Evolutionary conservation across 2,113 vertebrate species (phyloP), one percentile per base, ranked within the genome.

Genomic region (Dendrocopos noguchii): DNA sequence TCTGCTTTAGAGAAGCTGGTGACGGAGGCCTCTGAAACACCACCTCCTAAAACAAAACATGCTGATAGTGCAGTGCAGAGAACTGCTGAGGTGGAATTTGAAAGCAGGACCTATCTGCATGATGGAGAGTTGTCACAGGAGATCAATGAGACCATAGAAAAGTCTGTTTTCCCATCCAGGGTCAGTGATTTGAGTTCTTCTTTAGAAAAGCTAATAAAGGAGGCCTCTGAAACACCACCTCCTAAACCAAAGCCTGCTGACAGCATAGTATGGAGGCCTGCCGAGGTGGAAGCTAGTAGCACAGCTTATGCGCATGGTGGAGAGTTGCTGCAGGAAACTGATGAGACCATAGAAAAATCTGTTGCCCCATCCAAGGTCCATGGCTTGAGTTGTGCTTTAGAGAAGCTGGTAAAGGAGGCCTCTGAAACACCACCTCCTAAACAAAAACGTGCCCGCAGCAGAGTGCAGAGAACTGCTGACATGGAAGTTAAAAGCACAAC

Each of bases 1-100:
- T n/a, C 46, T 89, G 76, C 33, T 47, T 21, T 96, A 50, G 71
- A 83, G 79, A 93, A n/a, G 36, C 9, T 95, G 47, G 66, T 95
- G 31, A 53, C 67, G 19, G 88, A 95, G 65, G 56, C 64, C 6
- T 76, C 80, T n/a, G 87, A 92, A 91, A 57, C 13, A 4, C 52
- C 52, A 8, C 42, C 72, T 44, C 12, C 17, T 44, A 72, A 68
- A 13, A 61, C 42, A 36, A 75, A 46, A 39, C 0, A 0, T 34
- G 15, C 11, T 6, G 20, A 34, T 4, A 34, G 4, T 10, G 44
- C 13, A 22, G 2, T 28, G 13, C 7, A 1, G n/a, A 28, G 36
- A 2, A 13, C 39, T 76, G 10, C 25, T 12, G 72, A 68, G 25
- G 3, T 63, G 11, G 52, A 65, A 55, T 4, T 22, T 36, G 9